Percentiles rank a stretch among this genome's conserved stretches.
Conservation (phyloP, 2,888 invertebrate species). For the Scaptomyza tumidula region DNA sequence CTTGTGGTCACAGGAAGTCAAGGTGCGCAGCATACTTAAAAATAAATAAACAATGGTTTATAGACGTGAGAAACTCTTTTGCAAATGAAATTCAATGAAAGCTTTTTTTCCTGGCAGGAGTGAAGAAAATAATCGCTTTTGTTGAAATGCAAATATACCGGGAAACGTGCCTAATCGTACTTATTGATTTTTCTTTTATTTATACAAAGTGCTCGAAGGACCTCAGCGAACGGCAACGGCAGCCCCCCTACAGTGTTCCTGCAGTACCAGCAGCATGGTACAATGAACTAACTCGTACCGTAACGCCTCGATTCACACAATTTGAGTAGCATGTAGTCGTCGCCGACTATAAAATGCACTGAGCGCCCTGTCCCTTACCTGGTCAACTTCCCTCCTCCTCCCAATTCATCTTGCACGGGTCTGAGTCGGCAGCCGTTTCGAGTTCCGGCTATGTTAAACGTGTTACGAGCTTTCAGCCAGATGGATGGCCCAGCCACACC, state of each 20-base stretch:
- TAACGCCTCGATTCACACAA: constrained; percentile 81
- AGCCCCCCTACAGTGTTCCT: neutral
- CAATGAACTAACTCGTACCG: constrained; percentile 80
- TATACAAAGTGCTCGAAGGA: constrained; percentile 50
- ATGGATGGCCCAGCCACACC: constrained; percentile 71
- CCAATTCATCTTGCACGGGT: constrained; percentile 1
- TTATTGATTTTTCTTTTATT: constrained; percentile 78
- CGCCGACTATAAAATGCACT: constrained; percentile 75
- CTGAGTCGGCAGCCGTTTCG: constrained; percentile 42
- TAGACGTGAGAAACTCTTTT: constrained; percentile 7
- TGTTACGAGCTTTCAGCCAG: constrained; percentile 75
- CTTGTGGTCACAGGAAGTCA: constrained; percentile 25
- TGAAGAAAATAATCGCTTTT: constrained; percentile 24
- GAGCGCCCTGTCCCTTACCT: constrained; percentile 19
- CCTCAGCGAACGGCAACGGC: constrained; percentile 4
- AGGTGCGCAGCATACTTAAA: neutral
- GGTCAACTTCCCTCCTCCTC: neutral
- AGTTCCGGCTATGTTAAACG: constrained; percentile 71
- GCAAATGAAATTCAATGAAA: constrained; percentile 28
- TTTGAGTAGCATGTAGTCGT: constrained; percentile 76
- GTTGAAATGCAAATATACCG: constrained; percentile 66
- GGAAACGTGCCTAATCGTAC: constrained; percentile 81
- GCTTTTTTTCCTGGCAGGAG: constrained; percentile 12
- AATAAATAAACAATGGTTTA: constrained; percentile 15
- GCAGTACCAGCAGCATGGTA: constrained; percentile 58